phyloP scores from a whole-genome alignment of 2,888 invertebrate genomes.

The Branchellion lobata region DNA sequence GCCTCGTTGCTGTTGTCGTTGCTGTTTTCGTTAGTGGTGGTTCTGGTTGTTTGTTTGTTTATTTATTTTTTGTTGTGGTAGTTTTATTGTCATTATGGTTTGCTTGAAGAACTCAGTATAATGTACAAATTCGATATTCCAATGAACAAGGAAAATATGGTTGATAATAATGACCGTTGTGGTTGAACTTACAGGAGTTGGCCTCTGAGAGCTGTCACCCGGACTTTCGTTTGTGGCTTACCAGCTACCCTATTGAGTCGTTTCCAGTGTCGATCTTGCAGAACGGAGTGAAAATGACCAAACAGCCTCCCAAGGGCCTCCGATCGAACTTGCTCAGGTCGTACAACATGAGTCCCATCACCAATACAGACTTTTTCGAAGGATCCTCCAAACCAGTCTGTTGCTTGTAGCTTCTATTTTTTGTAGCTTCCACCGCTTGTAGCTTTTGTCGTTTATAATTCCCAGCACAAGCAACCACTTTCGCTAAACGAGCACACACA shows the following conservation, averaged over 20 bases:
- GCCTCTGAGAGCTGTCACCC: conserved; percentile 62
- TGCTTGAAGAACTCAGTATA: too few species aligned
- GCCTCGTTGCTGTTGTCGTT: too few species aligned
- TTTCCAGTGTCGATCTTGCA: conserved; percentile 64
- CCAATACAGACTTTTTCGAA: conserved; percentile 78
- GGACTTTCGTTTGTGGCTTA: conserved; percentile 64
- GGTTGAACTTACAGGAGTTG: conserved; percentile 62
- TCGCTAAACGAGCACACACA: not conserved
- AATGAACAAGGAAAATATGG: too few species aligned
- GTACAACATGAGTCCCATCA: conserved; percentile 81
- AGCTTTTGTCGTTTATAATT: not conserved
- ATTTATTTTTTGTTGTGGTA: too few species aligned
- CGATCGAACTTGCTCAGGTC: conserved; percentile 63
- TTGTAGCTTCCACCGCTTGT: not conserved
- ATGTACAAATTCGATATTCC: too few species aligned
- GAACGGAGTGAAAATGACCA: conserved; percentile 64
- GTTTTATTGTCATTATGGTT: too few species aligned
- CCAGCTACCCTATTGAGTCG: conserved; percentile 61
- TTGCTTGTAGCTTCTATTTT: not conserved
- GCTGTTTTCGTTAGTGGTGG: too few species aligned
- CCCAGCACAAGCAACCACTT: too few species aligned
- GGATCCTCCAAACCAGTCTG: conserved; percentile 59
- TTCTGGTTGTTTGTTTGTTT: too few species aligned
- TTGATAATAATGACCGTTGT: too few species aligned
- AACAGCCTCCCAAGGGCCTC: conserved; percentile 64